Evolutionary conservation across 2,113 vertebrate genomes (phyloP), one percentile per base, ranked within the genome.

Genomic region (Sceloporus undulatus): DNA sequence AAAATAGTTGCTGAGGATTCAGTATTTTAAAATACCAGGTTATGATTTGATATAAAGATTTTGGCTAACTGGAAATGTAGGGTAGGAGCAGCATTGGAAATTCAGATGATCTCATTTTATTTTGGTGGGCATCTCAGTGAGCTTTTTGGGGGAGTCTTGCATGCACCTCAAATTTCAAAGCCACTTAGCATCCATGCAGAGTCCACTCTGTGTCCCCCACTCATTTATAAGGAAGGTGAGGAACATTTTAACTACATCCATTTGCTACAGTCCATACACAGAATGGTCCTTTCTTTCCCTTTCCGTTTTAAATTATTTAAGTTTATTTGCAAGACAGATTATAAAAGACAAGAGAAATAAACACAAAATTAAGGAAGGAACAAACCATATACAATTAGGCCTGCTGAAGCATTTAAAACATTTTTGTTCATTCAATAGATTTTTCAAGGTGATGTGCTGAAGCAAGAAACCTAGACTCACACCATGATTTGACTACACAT

Each of bases 1-100:
- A 0, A 85, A 73, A 86, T 91, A 80, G 78, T 56, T 73, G 78
- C 85, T 42, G 68, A 73, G 23, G 42, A 73, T 2, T 80, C 34
- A 70, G 38, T 38, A 73, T 81, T 81, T 79, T 29, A 81, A 81
- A 27, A 54, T 18, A 23, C 25, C 59, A 68, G 48, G 13, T 1
- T 65, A n/a, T 29, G 9, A 8, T 66, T 77, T 11, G 4, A 29
- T 65, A 11, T 16, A 79, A 70, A 42, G 66, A 54, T n/a, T 73
- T 52, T 71, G 19, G 42, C 66, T 80, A 79, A 79, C 79, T 86
- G 18, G 71, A 54, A 34, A 87, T 9, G 21, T 23, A 40, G 56
- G 4, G 9, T 79, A 23, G 14, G 14, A 66, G 48, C 14, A 59
- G 66, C 70, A 62, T 29, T 80, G 14, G 23, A 56, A 19, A 56